These are phyloP conservation scores for Anseranas semipalmata DNA, from an alignment of 2,113 vertebrate genomes.

Conservation along the genomic window DNA sequence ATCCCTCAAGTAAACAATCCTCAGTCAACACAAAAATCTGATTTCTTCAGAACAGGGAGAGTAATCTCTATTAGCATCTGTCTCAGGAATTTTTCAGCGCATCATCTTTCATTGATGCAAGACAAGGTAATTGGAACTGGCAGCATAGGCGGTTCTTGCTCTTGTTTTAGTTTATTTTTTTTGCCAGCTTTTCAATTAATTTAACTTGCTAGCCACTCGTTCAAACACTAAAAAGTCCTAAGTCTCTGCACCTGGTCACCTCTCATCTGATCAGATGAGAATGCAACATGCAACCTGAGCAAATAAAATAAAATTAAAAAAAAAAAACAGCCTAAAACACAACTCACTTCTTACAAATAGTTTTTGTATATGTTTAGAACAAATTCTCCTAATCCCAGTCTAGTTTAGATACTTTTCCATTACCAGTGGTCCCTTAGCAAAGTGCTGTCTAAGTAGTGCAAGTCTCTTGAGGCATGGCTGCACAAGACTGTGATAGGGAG, in stretches of 20 bases:
- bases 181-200: neutral
- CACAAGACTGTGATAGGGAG: neutral
- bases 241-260: neutral
- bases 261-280: neutral
- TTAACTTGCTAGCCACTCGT: neutral
- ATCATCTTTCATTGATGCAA: neutral
- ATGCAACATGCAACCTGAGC: neutral
- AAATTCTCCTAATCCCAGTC: neutral
- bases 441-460: neutral
- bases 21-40: neutral
- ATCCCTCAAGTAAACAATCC: neutral
- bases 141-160: neutral
- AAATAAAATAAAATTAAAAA: neutral
- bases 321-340: neutral
- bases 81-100: neutral
- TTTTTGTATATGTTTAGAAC: neutral
- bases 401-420: neutral
- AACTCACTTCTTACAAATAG: neutral
- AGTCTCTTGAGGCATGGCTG: rapidly evolving
- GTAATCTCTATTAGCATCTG: neutral
- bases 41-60: neutral
- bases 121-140: neutral
- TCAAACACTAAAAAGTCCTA: neutral
- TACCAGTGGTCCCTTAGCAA: neutral
- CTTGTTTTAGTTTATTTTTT: neutral